phyloP scores from a whole-genome alignment of 1,140 invertebrate genomes.

The Penaeus indicus region DNA sequence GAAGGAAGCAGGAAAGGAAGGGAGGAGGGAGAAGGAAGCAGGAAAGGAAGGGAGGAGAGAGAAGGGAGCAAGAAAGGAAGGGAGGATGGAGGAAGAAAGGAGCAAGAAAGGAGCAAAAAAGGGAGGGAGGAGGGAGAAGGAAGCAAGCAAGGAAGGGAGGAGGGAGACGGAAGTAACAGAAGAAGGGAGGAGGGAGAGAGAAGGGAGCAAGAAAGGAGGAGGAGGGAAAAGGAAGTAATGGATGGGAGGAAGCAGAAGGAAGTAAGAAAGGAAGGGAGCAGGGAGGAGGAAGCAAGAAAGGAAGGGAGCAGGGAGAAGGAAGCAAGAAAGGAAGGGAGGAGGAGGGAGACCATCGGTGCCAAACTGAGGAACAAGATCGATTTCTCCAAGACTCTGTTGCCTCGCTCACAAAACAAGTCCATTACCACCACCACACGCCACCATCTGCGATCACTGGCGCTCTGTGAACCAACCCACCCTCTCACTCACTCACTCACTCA shows the following conservation, averaged over 20 bases:
- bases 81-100: background rate
- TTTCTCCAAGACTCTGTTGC: too few relatives aligned
- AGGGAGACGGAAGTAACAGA: background rate
- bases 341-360: background rate
- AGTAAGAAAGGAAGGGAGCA: background rate
- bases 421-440: too few relatives aligned
- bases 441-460: too few relatives aligned
- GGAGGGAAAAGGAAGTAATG: background rate
- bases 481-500: too few relatives aligned
- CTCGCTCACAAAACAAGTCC: too few relatives aligned
- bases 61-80: background rate
- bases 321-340: background rate
- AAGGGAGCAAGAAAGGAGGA: background rate
- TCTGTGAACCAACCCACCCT: too few relatives aligned
- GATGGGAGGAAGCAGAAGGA: background rate
- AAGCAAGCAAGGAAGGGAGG: background rate
- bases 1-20: background rate
- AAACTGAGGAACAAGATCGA: too few relatives aligned
- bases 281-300: background rate
- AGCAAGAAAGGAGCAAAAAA: background rate
- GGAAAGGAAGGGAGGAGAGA: background rate
- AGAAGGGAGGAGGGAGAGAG: background rate
- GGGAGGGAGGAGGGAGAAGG: background rate
- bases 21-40: background rate
- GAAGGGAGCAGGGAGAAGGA: background rate